Percentiles rank a stretch among this genome's conserved stretches.
These are phyloP conservation scores for Hiodon alosoides DNA, from an alignment of 2,113 vertebrate genomes.

Conservation along the genomic window DNA sequence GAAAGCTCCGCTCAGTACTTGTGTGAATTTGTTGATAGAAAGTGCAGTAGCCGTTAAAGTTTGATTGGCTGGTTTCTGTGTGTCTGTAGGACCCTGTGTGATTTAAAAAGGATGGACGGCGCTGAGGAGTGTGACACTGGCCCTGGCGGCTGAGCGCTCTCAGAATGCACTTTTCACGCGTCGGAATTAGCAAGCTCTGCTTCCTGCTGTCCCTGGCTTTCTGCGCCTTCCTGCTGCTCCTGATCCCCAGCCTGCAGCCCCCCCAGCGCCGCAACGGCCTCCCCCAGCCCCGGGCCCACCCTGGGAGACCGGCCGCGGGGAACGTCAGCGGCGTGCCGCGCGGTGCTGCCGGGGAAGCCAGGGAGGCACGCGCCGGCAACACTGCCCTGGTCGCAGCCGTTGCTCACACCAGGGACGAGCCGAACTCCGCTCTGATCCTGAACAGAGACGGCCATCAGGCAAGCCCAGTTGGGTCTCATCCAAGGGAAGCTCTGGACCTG, in stretches of 20 bases:
- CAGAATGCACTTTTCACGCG: conserved; percentile 69
- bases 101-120: conserved; percentile 50
- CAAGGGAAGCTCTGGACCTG: conserved; percentile 59
- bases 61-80: background rate
- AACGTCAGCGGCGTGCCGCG: conserved; percentile 6
- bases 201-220: conserved; percentile 71
- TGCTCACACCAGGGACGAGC: background rate
- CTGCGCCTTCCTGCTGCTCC: conserved; percentile 71
- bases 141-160: conserved; percentile 60
- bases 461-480: conserved; percentile 17
- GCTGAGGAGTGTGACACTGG: conserved; percentile 41
- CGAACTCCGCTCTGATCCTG: background rate
- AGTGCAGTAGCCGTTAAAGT: too few relatives aligned
- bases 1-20: too few relatives aligned
- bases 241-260: conserved; percentile 63
- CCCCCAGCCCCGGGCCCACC: conserved; percentile 30
- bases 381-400: background rate
- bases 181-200: conserved; percentile 73
- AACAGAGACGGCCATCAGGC: background rate
- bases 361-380: background rate
- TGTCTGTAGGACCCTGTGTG: conserved; percentile 31
- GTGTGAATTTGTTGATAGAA: too few relatives aligned
- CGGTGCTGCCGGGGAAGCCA: background rate
- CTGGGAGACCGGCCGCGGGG: background rate
- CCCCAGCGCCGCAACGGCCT: conserved; percentile 32